Conservation (phyloP, 2,797 vertebrate species). For the Austrolebias charrua region DNA sequence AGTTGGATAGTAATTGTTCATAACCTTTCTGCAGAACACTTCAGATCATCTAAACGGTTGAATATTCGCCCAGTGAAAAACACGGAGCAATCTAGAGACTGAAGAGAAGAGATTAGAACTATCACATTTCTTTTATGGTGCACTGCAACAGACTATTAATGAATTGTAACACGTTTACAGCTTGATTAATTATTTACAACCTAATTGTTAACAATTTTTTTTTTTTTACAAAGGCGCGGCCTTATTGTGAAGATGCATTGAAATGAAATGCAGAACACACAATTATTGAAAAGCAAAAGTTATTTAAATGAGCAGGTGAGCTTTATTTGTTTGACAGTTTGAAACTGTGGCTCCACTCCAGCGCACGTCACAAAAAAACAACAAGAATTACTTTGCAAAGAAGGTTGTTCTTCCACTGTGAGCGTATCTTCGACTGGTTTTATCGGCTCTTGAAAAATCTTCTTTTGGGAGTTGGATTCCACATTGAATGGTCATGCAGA, state of each 20-base stretch:
- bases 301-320: neutral
- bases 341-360: neutral
- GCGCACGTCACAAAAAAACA: neutral
- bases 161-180: neutral
- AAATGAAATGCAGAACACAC: too few relatives aligned
- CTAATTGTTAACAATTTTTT: neutral
- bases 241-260: too few relatives aligned
- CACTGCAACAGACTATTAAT: too few relatives aligned
- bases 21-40: too few relatives aligned
- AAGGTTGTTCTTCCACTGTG: neutral
- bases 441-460: constrained; percentile 3
- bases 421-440: neutral
- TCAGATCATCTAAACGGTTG: neutral
- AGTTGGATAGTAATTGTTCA: too few relatives aligned
- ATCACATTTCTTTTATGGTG: too few relatives aligned
- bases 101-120: too few relatives aligned
- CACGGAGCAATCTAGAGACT: neutral
- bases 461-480: neutral
- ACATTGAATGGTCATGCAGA: neutral
- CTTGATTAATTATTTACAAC: neutral
- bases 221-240: too few relatives aligned
- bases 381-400: neutral
- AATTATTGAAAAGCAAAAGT: neutral
- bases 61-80: neutral
- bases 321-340: neutral